These are phyloP conservation scores for Diabrotica undecimpunctata DNA, from an alignment of 1,140 invertebrate species.

Conservation along the genomic window DNA sequence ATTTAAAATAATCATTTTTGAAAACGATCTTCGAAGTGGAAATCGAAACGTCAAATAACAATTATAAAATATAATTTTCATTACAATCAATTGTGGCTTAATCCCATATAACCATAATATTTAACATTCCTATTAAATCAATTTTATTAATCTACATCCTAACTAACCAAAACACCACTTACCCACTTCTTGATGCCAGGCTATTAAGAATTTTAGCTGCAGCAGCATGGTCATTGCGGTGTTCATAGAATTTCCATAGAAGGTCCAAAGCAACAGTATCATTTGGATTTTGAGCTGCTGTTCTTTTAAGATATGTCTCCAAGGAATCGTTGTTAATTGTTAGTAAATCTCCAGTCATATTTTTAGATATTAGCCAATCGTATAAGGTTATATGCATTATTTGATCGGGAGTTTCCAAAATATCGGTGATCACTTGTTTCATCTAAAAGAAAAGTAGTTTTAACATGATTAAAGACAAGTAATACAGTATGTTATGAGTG, in stretches of 20 bases:
- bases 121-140: too few relatives aligned
- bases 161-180: conserved; percentile 31
- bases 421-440: conserved; percentile 37
- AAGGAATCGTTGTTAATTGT: conserved; percentile 75
- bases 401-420: conserved; percentile 69
- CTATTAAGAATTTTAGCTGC: conserved; percentile 90
- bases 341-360: conserved; percentile 73
- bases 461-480: background rate
- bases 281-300: conserved; percentile 51
- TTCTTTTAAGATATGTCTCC: conserved; percentile 73
- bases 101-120: too few relatives aligned
- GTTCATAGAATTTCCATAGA: conserved; percentile 95
- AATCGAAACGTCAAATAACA: too few relatives aligned
- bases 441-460: conserved; percentile 21
- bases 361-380: conserved; percentile 85
- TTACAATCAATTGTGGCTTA: too few relatives aligned
- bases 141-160: too few relatives aligned
- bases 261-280: conserved; percentile 75
- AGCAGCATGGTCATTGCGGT: conserved; percentile 83
- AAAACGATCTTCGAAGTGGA: too few relatives aligned
- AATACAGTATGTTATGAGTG: background rate
- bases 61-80: too few relatives aligned
- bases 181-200: conserved; percentile 80
- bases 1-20: too few relatives aligned
- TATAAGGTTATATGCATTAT: conserved; percentile 87